Evolutionary conservation across 2,888 invertebrate species (phyloP).

Genomic region (Azorinus chamasolen): DNA sequence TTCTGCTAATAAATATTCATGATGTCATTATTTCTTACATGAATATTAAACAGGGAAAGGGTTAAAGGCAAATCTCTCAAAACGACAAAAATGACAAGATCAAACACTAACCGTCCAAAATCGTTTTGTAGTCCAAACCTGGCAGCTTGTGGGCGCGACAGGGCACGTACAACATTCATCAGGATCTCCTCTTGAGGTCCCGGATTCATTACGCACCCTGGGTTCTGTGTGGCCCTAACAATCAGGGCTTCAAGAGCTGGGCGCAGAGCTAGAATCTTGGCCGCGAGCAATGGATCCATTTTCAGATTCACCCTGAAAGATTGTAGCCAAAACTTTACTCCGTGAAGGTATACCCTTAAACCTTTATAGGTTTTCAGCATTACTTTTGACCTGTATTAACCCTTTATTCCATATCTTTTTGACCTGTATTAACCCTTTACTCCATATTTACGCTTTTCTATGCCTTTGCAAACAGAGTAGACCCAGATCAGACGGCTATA

Average conservation of each 20-base stretch:
- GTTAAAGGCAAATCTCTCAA: background rate
- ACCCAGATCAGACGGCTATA: no score
- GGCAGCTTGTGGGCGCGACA: slow-evolving; percentile 92
- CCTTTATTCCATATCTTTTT: no score
- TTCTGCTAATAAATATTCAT: background rate
- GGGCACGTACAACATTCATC: slow-evolving; percentile 90
- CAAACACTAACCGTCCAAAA: slow-evolving; percentile 51
- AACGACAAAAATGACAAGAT: background rate
- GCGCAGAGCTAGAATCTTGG: slow-evolving; percentile 93
- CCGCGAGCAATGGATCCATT: slow-evolving; percentile 93
- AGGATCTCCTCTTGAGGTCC: slow-evolving; percentile 89
- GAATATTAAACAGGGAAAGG: background rate
- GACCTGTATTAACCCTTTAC: no score
- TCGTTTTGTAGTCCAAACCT: slow-evolving; percentile 71
- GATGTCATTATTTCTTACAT: background rate
- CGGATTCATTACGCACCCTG: slow-evolving; percentile 91
- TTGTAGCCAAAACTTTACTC: background rate
- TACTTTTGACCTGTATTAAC: no score
- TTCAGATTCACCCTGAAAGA: slow-evolving; percentile 91
- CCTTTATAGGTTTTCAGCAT: no score
- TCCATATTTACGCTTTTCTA: no score
- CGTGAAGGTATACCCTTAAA: background rate
- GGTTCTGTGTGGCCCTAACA: slow-evolving; percentile 92
- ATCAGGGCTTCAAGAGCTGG: slow-evolving; percentile 96
- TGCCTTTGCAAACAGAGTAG: no score